Percentiles rank a stretch among this genome's conserved stretches.
Evolutionary conservation across 2,797 vertebrate species (phyloP).

Genomic region (Eulemur rubriventer): DNA sequence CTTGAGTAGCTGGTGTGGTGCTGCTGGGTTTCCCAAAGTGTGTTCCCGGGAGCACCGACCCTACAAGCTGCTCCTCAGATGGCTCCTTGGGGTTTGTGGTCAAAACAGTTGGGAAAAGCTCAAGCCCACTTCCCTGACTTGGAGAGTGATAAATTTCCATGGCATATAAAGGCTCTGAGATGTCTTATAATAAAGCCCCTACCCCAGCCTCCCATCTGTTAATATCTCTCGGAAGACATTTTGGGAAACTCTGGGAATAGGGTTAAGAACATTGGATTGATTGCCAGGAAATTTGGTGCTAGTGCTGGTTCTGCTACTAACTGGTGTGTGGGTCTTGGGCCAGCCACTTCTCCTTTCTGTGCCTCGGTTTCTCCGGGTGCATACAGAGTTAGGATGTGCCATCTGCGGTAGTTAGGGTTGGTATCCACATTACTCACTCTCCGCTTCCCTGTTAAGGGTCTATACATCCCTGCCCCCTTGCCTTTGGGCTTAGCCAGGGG

Average conservation of each 20-base stretch:
- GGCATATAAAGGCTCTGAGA: background rate
- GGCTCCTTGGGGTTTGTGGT: background rate
- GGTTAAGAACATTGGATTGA: background rate
- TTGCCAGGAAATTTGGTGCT: background rate
- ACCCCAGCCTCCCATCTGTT: accelerated
- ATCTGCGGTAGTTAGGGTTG: background rate
- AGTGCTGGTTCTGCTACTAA: background rate
- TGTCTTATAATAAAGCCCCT: background rate
- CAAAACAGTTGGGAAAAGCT: background rate
- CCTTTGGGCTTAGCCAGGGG: background rate
- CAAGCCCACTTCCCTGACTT: background rate
- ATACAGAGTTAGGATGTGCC: background rate
- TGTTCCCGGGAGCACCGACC: background rate
- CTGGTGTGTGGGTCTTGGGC: background rate
- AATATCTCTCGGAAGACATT: background rate
- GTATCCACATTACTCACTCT: background rate
- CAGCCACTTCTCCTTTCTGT: accelerated
- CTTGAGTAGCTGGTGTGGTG: background rate
- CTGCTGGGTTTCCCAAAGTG: background rate
- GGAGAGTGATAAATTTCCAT: background rate
- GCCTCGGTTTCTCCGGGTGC: background rate
- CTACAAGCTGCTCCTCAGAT: background rate
- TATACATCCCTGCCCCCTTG: accelerated
- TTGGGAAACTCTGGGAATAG: background rate
- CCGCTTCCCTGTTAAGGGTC: background rate